Evolutionary conservation across 2,888 invertebrate species (phyloP).

Genomic region (Drosophila fulvimacula): DNA sequence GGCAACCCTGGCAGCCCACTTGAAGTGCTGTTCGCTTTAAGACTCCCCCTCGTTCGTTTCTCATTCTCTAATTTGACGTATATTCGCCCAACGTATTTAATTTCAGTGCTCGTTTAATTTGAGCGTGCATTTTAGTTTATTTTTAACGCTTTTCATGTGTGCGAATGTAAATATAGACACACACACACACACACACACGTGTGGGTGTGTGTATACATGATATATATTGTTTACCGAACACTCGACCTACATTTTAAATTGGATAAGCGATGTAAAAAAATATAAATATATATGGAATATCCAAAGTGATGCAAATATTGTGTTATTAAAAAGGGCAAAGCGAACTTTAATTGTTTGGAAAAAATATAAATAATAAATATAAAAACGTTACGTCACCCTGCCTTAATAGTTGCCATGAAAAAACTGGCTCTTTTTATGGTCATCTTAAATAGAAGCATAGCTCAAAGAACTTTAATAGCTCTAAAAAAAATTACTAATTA

Average conservation of each 20-base stretch:
- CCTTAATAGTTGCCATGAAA: background rate
- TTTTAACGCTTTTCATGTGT: slow-evolving; percentile 26
- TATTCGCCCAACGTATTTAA: slow-evolving; percentile 64
- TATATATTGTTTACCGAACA: slow-evolving; percentile 34
- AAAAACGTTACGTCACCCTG: slow-evolving; percentile 2
- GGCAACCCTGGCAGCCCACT: slow-evolving; percentile 11
- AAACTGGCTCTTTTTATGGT: background rate
- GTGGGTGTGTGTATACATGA: background rate
- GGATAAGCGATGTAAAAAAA: slow-evolving; percentile 22
- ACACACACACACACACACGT: background rate
- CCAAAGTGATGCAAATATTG: slow-evolving; percentile 27
- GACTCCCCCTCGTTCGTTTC: slow-evolving; percentile 30
- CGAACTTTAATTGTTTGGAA: slow-evolving; percentile 20
- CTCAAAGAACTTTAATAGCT: too few species aligned
- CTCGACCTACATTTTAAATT: slow-evolving; percentile 54
- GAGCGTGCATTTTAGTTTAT: slow-evolving; percentile 42
- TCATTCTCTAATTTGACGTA: slow-evolving; percentile 55
- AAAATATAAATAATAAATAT: slow-evolving; percentile 16
- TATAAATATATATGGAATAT: background rate
- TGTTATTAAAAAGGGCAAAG: slow-evolving; percentile 20
- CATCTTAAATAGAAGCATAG: background rate
- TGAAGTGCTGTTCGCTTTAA: background rate
- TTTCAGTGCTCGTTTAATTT: slow-evolving; percentile 60
- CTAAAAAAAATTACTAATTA: too few species aligned
- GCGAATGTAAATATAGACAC: slow-evolving; percentile 22